A percentile compares a stretch with the other conserved stretches of the same genome.
Evolutionary conservation across 2,797 vertebrate genomes (phyloP).

Genomic region (Heliangelus exortis): DNA sequence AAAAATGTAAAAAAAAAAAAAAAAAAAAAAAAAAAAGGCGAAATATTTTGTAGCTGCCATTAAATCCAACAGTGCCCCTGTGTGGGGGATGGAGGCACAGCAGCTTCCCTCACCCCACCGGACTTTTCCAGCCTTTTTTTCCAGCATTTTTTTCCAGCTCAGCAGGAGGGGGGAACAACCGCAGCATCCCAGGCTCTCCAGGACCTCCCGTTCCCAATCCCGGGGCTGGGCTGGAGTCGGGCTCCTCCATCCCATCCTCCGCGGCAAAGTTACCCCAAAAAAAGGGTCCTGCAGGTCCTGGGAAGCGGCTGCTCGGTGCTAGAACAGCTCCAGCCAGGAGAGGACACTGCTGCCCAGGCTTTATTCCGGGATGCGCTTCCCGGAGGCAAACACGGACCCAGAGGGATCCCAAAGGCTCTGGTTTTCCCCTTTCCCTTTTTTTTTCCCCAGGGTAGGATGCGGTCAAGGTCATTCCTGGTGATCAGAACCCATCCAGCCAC

Average conservation of each 20-base stretch:
- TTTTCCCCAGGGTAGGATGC: rapidly evolving
- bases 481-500: not conserved
- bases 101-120: not conserved
- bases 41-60: not conserved
- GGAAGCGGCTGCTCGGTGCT: not conserved
- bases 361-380: not conserved
- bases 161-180: rapidly evolving
- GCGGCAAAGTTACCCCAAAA: no score
- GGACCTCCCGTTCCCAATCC: rapidly evolving
- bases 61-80: slow-evolving; percentile 57
- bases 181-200: rapidly evolving
- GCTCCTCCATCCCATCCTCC: not conserved
- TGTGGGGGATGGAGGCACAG: not conserved
- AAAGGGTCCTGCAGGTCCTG: not conserved
- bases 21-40: no score
- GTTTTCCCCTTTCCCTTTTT: not conserved
- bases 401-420: not conserved
- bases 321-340: not conserved
- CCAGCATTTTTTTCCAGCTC: rapidly evolving
- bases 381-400: rapidly evolving
- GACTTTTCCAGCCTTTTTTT: no score
- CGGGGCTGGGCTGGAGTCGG: not conserved
- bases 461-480: rapidly evolving
- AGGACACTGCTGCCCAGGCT: not conserved
- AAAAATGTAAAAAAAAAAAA: no score